These are phyloP conservation scores for Drusus annulatus DNA, from an alignment of 1,140 invertebrate genomes.

Conservation along the genomic window DNA sequence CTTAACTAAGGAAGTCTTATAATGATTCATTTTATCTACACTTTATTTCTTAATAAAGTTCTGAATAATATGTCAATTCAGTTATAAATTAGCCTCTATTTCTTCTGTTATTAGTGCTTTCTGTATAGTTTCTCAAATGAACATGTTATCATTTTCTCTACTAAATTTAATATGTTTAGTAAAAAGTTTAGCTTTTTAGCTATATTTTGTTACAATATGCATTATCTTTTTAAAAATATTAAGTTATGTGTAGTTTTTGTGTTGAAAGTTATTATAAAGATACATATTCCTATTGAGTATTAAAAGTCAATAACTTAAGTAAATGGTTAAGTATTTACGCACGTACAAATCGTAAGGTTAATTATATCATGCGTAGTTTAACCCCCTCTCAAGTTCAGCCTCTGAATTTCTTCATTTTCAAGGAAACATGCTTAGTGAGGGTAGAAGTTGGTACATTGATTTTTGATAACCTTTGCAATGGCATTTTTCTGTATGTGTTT, in stretches of 20 bases:
- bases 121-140: no score
- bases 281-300: constrained; percentile 28
- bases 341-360: constrained; percentile 19
- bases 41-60: constrained; percentile 49
- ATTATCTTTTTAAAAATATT: constrained; percentile 7
- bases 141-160: no score
- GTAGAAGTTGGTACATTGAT: not conserved
- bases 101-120: no score
- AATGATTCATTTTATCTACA: constrained; percentile 48
- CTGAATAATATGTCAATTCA: constrained; percentile 44
- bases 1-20: not conserved
- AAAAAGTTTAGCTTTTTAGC: no score
- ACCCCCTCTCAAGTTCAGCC: no score
- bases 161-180: no score
- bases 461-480: constrained; percentile 6
- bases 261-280: not conserved
- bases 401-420: no score
- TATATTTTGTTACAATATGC: no score
- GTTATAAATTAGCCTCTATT: constrained; percentile 9
- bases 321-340: constrained; percentile 25
- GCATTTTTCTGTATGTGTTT: constrained; percentile 7
- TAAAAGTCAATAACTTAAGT: constrained; percentile 28
- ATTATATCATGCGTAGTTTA: not conserved
- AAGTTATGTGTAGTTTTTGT: constrained; percentile 13
- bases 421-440: no score